Conservation (phyloP, 2,797 vertebrate genomes). For the Aldrovandia affinis region DNA sequence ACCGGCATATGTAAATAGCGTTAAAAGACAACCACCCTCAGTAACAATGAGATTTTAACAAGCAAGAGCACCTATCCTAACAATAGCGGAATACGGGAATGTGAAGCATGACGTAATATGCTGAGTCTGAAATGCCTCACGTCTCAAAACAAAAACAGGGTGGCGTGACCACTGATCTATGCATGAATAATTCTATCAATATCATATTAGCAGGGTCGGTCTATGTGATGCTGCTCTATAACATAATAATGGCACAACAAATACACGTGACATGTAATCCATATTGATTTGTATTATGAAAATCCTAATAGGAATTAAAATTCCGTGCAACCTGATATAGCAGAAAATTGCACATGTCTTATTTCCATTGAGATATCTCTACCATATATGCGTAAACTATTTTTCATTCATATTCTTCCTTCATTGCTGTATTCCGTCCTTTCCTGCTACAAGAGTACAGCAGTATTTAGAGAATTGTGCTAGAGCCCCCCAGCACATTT, state of each 20-base stretch:
- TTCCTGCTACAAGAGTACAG: background rate
- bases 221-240: constrained; percentile 33
- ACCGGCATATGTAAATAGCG: constrained; percentile 6
- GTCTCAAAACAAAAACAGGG: background rate
- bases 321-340: background rate
- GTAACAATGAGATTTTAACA: background rate
- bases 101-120: background rate
- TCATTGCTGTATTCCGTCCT: background rate
- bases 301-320: background rate
- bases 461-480: background rate
- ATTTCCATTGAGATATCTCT: constrained; percentile 1
- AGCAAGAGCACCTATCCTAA: background rate
- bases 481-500: too few relatives aligned
- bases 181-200: constrained; percentile 38
- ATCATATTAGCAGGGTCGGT: constrained; percentile 28
- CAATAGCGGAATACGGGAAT: constrained; percentile 1
- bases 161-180: constrained; percentile 35
- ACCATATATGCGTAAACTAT: background rate
- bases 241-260: constrained; percentile 23
- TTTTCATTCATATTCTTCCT: background rate
- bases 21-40: background rate
- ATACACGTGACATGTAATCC: constrained; percentile 23
- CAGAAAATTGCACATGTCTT: constrained; percentile 11
- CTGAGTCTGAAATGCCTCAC: background rate
- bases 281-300: constrained; percentile 13